These are phyloP conservation scores for Drosophila kokeensis DNA, from an alignment of 2,888 invertebrate genomes.

Conservation along the genomic window DNA sequence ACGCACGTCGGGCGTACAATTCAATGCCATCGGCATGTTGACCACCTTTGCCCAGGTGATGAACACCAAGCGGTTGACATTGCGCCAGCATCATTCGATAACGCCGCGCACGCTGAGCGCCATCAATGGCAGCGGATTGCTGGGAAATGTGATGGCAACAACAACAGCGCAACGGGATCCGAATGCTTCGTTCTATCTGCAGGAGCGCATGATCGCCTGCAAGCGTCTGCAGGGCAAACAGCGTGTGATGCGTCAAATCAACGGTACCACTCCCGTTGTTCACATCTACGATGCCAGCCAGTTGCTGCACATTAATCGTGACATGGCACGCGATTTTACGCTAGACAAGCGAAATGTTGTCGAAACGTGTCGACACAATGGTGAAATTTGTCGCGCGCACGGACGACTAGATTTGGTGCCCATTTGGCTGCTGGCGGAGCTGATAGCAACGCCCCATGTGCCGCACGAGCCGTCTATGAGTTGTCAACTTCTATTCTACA, in stretches of 20 bases:
- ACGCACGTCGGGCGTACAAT: constrained; percentile 96
- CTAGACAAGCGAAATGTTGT: constrained; percentile 85
- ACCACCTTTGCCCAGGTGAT: constrained; percentile 94
- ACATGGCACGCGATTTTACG: constrained; percentile 93
- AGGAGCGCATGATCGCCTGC: constrained; percentile 87
- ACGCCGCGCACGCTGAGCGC: constrained; percentile 93
- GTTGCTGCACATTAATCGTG: constrained; percentile 92
- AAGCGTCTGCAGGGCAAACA: constrained; percentile 80
- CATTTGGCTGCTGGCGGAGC: constrained; percentile 93
- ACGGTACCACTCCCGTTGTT: constrained; percentile 77
- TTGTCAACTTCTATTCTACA: constrained; percentile 89
- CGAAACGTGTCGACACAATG: constrained; percentile 93
- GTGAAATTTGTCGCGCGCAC: constrained; percentile 90
- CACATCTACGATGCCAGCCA: constrained; percentile 84
- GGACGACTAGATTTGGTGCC: constrained; percentile 93
- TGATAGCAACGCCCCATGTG: constrained; percentile 87
- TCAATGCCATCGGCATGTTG: constrained; percentile 94
- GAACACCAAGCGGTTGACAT: constrained; percentile 88
- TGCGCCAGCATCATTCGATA: constrained; percentile 89
- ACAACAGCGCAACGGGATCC: constrained; percentile 83
- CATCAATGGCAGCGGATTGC: constrained; percentile 86
- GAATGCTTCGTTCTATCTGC: constrained; percentile 92
- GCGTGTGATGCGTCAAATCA: constrained; percentile 83
- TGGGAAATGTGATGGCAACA: constrained; percentile 84
- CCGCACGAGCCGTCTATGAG: constrained; percentile 86